Evolutionary conservation across 2,797 vertebrate species (phyloP), one percentile per base, ranked within the genome.

Genomic region (Onychomys torridus): DNA sequence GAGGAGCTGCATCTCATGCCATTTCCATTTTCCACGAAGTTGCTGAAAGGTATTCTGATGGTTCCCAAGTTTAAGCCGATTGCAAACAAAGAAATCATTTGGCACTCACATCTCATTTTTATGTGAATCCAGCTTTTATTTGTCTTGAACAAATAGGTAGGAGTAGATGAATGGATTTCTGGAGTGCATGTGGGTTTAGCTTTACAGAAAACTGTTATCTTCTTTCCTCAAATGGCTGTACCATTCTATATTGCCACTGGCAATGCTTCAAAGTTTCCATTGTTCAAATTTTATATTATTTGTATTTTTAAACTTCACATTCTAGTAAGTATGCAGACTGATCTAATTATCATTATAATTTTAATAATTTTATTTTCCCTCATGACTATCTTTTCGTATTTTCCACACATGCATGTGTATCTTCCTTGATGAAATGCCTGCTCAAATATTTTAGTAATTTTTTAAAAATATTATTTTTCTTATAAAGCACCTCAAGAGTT

Each of bases 21-120:
- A 93, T 93, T 96, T 95, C 93, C 67, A 92, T 79, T 96, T 90
- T 78, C 91, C 40, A 73, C 27, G 59, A 37, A 11, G 6, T 79
- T 76, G 34, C 46, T 69, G 37, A 76, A 88, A 55, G 49, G 69
- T 93, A 57, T 57, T 69, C 87, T 65, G 92, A 55, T 65, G 43
- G 12, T 82, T 93, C 69, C 27, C 5, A n/a, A 27, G 37, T 90
- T 77, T 92, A 49, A 73, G 43, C 40, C 32, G 23, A 25, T 69
- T 83, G 40, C 93, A 67, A 93, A 67, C 89, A 92, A 89, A 93
- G 23, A 19, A 71, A 7, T 19, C 75, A 57, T 73, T 89, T 91
- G 14, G 71, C 52, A 61, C 69, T 59, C 37, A 14, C 2, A 78
- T 86, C 34, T 65, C 29, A 27, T 49, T 96, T 84, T 73, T 77